Base-by-base conservation (phyloP, 1,140 invertebrate genomes). In the Drosophila albomicans region DNA sequence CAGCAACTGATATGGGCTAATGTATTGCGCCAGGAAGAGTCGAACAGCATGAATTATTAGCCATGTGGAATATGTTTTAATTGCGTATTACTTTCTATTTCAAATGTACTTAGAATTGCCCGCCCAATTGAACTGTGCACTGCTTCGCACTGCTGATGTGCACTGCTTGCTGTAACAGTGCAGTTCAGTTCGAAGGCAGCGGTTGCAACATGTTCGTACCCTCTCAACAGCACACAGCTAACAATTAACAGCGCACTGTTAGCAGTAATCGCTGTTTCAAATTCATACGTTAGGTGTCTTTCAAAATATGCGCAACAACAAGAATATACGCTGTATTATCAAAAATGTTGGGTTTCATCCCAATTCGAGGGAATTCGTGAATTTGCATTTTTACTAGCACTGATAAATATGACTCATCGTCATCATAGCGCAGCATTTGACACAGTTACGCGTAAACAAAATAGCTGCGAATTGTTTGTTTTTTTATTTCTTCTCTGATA, bases 371-470 rank as follows among this genome's bases (percentile, higher is more conserved):
- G 51, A 54, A 54, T 70, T 54, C 38, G 56, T 62, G 43, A 70
- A 59, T 67, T 67, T 41, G 46, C 45, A 49, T 69, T 61, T 61
- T 70, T 35, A 20, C 11, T 16, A 13, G 52, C 15, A 30, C 15
- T 30, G 49, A 56, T 45, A 32, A 62, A 16, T 52, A 32, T 87
- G 82, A 85, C 57, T 87, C 79, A 87, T 32, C 71, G 54, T 3
- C 43, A 57, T 87, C 79, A 87, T 32, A 64, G 54, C 1, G 43
- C 64, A 59, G 51, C 45, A 70, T 48, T 72, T 79, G 68, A 64
- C 52, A 72, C 51, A 73, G 64, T 67, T 81, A 76, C n/a, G 49
- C 46, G 79, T 88, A 82, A 87, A 82, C 84, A 87, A 84, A 80
- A 54, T 67, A 67, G 45, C 57, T 41, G 56, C 41, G 61, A 68